Base-by-base conservation (phyloP, 2,113 vertebrate species). In the Solea senegalensis region DNA sequence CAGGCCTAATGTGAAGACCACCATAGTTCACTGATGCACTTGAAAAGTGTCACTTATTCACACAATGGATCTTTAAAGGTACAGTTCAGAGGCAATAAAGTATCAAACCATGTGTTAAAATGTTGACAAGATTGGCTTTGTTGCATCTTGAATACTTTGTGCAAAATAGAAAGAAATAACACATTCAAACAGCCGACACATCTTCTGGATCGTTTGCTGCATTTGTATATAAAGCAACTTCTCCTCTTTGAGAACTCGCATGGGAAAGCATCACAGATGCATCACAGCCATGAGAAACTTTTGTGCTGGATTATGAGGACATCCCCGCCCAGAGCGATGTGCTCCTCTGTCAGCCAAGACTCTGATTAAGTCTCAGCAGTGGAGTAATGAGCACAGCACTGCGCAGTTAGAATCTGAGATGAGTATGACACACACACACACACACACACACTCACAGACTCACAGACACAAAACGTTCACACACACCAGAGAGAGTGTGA, bases 331-430 rank as follows among this genome's bases (percentile, higher is more conserved):
- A 4, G 9, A 83, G 81, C 61, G 12, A 60, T n/a, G 79, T 1
- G 45, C 26, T 26, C 59, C 75, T 69, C 73, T 8, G 14, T 74
- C 80, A 85, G 87, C 76, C 75, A 59, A 80, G 57, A 55, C 74
- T 64, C 80, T 77, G 82, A 85, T 85, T 68, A 79, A 77, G 59
- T 76, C 71, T 72, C 78, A 39, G 62, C 69, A 75, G 81, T 21
- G 41, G 27, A 59, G 80, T 77, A 78, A 86, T 64, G 81, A 85
- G 80, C 51, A 9, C 65, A 8, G 64, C 7, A 27, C 44, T 57
- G 55, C 65, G 54, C 59, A 51, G 70, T 59, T n/a, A 69, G 63
- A 61, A 41, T 50, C 69, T n/a, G 66, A 80, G 16, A 69, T 45
- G 8, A 55, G 55, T 11, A 54, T 73, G 81, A 81, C 52, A 21